Conservation (phyloP, 2,888 invertebrate species). For the Eledona agricola region DNA sequence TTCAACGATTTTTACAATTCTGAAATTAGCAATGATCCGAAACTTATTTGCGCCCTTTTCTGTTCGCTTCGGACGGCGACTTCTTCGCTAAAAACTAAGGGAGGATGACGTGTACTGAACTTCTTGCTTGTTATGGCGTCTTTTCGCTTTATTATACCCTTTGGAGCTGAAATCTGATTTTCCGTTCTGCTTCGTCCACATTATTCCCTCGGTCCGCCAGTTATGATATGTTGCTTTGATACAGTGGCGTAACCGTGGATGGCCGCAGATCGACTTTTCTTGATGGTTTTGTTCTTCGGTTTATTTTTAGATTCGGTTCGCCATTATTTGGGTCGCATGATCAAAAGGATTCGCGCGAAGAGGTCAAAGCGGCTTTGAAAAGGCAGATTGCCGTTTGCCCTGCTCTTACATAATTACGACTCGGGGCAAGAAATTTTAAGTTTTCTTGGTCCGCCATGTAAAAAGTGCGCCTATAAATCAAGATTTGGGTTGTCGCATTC, state of each 20-base stretch:
- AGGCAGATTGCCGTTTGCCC: too few relatives aligned
- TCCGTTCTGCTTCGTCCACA: slow-evolving; percentile 49
- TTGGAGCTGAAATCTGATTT: slow-evolving; percentile 53
- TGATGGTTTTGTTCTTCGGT: background rate
- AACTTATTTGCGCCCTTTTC: too few relatives aligned
- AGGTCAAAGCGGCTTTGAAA: too few relatives aligned
- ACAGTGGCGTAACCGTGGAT: slow-evolving; percentile 32
- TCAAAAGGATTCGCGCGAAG: too few relatives aligned
- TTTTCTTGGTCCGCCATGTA: too few relatives aligned
- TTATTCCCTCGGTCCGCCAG: slow-evolving; percentile 44
- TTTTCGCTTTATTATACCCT: slow-evolving; percentile 53
- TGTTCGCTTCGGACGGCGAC: slow-evolving; percentile 43
- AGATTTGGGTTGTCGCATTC: too few relatives aligned
- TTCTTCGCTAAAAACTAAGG: slow-evolving; percentile 45
- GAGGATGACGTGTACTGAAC: slow-evolving; percentile 45
- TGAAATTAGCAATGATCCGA: too few relatives aligned
- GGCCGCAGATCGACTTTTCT: slow-evolving; percentile 24
- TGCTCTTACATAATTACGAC: too few relatives aligned
- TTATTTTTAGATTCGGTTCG: background rate
- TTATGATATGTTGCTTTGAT: slow-evolving; percentile 46
- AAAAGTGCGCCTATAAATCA: too few relatives aligned
- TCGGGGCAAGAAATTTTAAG: too few relatives aligned
- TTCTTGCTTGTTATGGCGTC: slow-evolving; percentile 50
- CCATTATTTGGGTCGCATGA: too few relatives aligned
- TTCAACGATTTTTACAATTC: too few relatives aligned